Evolutionary conservation across 2,797 vertebrate species (phyloP), one percentile per base, ranked within the genome.

Genomic region (Centropyge bicolor): DNA sequence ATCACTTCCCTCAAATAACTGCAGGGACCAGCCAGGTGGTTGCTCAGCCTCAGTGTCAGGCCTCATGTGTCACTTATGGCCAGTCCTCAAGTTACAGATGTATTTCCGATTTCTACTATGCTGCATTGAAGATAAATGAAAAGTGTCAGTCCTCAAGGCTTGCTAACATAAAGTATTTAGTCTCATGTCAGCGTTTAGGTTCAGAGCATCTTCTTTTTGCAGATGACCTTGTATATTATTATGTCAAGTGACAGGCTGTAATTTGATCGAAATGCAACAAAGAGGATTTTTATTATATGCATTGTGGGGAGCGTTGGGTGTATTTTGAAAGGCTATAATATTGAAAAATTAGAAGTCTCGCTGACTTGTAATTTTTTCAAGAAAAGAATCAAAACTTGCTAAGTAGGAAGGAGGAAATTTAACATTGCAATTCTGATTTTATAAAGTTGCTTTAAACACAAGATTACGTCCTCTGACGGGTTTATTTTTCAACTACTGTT

Each of bases 1-100:
- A 74, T 69, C 83, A 54, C 77, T 83, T 89, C 14, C 8, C 38
- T 71, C 66, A 64, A 70, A 74, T 77, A 55, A 77, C 61, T 85
- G 80, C 82, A 67, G 74, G 57, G 54, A 79, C 0, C 54, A 52
- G 52, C 56, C 71, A 48, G 69, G 66, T 82, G 65, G 64, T 51
- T 5, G 22, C 66, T 54, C 24, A 19, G 43, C 55, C 61, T 67
- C 48, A 12, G 64, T 14, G 49, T 76, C 56, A 14, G 67, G 46
- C 60, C 35, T 24, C 24, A 61, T 38, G 46, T 60, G 38, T 64
- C 57, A 16, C 61, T 67, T 62, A 17, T 22, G 20, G 68, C 35
- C 36, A 49, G n/a, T 57, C 22, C 3, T 67, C 61, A 31, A 54
- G 38, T 38, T 16, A 60, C 35, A 67, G 17, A 54, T 63, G 22